These are phyloP conservation scores for Neoitamus cyanurus DNA, from an alignment of 2,888 invertebrate species.

Conservation along the genomic window DNA sequence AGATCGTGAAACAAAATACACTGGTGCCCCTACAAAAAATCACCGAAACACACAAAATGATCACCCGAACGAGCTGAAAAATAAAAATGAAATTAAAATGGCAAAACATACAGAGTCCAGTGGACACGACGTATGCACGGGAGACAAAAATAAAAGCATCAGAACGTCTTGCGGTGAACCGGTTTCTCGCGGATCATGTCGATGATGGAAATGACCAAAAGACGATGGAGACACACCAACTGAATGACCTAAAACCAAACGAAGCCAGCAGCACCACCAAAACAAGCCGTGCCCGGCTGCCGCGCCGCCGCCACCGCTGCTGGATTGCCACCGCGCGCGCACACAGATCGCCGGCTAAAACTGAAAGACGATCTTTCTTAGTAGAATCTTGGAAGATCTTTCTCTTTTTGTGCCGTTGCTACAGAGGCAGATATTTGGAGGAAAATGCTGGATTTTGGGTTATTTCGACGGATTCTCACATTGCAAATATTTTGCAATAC, in stretches of 20 bases:
- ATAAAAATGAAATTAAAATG: conserved; percentile 47
- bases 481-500: conserved; percentile 38
- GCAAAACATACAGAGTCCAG: conserved; percentile 39
- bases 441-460: conserved; percentile 37
- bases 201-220: conserved; percentile 47
- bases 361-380: conserved; percentile 34
- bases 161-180: conserved; percentile 43
- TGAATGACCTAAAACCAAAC: conserved; percentile 45
- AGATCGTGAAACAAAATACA: conserved; percentile 20
- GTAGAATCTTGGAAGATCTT: background rate
- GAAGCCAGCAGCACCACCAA: conserved; percentile 33
- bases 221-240: conserved; percentile 39
- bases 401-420: conserved; percentile 11
- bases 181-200: conserved; percentile 50
- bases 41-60: conserved; percentile 7
- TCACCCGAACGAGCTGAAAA: conserved; percentile 18
- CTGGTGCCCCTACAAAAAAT: background rate
- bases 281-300: conserved; percentile 11
- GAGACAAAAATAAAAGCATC: background rate
- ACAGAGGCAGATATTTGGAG: background rate
- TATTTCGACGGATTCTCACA: conserved; percentile 39
- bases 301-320: background rate
- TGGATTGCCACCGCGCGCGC: background rate
- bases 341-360: background rate
- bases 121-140: conserved; percentile 10